These are phyloP conservation scores for Armadillidium nasatum DNA, from an alignment of 1,140 invertebrate genomes.

Conservation along the genomic window DNA sequence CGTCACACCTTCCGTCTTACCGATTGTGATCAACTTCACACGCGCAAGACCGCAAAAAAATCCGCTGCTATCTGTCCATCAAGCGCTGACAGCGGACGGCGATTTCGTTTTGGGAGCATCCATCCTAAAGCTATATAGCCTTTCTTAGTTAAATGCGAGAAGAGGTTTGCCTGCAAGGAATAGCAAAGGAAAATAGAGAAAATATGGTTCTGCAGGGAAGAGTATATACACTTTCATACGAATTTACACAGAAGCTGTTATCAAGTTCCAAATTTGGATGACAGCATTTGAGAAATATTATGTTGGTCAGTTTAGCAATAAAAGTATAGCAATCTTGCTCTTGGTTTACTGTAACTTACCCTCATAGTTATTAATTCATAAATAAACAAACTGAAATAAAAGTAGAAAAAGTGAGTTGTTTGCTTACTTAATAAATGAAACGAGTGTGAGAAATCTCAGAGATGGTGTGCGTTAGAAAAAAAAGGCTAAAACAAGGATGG, in stretches of 20 bases:
- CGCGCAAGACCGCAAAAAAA: conserved; percentile 42
- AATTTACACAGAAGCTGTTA: too few relatives aligned
- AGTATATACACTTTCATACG: too few relatives aligned
- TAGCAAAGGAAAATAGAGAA: conserved; percentile 5
- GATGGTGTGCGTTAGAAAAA: conserved; percentile 30
- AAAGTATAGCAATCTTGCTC: too few relatives aligned
- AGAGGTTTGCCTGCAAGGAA: not conserved
- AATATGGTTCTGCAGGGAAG: conserved; percentile 29
- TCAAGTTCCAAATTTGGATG: too few relatives aligned
- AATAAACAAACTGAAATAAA: too few relatives aligned
- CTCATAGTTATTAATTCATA: too few relatives aligned
- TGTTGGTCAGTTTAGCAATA: too few relatives aligned
- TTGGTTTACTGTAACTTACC: too few relatives aligned
- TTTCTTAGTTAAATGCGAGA: not conserved
- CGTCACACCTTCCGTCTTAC: conserved; percentile 42
- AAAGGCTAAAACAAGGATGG: conserved; percentile 35
- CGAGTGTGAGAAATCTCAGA: conserved; percentile 26
- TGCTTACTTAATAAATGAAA: conserved; percentile 12
- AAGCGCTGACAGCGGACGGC: conserved; percentile 21
- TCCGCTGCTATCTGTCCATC: conserved; percentile 34
- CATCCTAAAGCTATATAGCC: not conserved
- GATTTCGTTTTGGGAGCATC: not conserved
- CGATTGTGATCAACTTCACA: conserved; percentile 44
- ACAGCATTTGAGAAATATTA: too few relatives aligned
- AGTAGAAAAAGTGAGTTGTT: too few relatives aligned